phyloP scores from a whole-genome alignment of 2,113 vertebrate species.

The Ia io region DNA sequence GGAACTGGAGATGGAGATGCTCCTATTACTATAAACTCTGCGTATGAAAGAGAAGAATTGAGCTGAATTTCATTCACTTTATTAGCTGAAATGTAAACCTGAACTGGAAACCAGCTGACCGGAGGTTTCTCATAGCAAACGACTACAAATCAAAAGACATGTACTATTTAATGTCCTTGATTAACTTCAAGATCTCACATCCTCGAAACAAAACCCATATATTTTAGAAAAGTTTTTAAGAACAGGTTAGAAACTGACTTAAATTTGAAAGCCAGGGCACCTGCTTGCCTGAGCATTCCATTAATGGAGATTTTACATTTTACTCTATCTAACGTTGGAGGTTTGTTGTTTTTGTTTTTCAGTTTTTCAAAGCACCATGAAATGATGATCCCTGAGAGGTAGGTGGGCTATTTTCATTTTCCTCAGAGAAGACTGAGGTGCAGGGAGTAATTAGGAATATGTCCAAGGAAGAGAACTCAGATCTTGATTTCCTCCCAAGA shows the following conservation, averaged over 20 bases:
- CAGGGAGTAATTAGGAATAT: not conserved
- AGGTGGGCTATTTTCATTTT: not conserved
- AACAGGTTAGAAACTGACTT: not conserved
- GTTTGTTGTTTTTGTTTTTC: not conserved
- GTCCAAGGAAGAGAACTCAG: not conserved
- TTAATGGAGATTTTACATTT: not conserved
- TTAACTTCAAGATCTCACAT: not conserved
- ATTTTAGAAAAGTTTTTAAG: not conserved
- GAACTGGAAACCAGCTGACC: not conserved
- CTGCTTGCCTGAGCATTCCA: not conserved
- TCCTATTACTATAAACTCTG: not conserved
- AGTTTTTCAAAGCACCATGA: not conserved
- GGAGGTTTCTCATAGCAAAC: not conserved
- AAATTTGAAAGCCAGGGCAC: not conserved
- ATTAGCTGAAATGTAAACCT: not conserved
- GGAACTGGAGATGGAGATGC: not conserved
- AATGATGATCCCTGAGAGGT: not conserved
- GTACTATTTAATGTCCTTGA: not conserved
- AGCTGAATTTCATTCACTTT: not conserved
- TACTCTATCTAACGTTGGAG: not conserved
- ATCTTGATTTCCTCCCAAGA: not conserved
- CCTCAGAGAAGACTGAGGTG: not conserved
- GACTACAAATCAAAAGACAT: not conserved
- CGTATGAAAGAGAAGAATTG: not conserved
- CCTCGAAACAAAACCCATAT: not conserved